These are phyloP conservation scores for Pyxicephalus adspersus DNA, from an alignment of 2,113 vertebrate species.

Conservation along the genomic window DNA sequence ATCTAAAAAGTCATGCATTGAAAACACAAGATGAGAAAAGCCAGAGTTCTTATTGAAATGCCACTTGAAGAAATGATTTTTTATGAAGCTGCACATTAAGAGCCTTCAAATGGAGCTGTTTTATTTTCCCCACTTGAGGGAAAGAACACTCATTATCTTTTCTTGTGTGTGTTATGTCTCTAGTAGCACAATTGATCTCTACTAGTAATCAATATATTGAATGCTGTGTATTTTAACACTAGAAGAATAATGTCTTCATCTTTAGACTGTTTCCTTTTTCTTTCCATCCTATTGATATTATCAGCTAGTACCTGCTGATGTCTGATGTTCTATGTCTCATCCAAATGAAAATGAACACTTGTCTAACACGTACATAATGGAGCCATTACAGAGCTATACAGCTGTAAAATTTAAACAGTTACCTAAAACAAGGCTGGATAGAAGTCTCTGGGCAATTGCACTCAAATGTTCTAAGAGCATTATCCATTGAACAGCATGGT, in stretches of 20 bases:
- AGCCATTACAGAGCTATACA: too few relatives aligned
- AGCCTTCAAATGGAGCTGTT: neutral
- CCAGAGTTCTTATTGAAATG: too few relatives aligned
- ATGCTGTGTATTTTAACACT: neutral
- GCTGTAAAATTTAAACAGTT: too few relatives aligned
- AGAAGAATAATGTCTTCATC: neutral
- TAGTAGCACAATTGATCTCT: slow-evolving; percentile 1
- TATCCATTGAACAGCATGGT: too few relatives aligned
- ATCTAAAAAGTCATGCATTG: too few relatives aligned
- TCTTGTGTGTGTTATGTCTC: neutral
- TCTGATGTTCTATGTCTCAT: neutral
- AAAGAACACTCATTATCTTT: slow-evolving; percentile 2
- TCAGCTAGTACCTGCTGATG: neutral
- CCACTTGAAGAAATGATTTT: too few relatives aligned
- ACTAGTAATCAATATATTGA: slow-evolving; percentile 12
- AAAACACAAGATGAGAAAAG: too few relatives aligned
- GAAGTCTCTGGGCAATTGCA: too few relatives aligned
- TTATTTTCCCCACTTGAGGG: slow-evolving; percentile 17
- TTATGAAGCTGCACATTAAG: neutral
- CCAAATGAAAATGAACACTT: neutral
- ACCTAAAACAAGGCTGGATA: too few relatives aligned
- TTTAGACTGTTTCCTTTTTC: neutral
- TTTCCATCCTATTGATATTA: slow-evolving; percentile 9
- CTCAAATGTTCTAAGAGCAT: too few relatives aligned
- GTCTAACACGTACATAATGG: neutral